These are phyloP conservation scores for Argyrosomus regius DNA, from an alignment of 2,797 vertebrate genomes.

Conservation along the genomic window DNA sequence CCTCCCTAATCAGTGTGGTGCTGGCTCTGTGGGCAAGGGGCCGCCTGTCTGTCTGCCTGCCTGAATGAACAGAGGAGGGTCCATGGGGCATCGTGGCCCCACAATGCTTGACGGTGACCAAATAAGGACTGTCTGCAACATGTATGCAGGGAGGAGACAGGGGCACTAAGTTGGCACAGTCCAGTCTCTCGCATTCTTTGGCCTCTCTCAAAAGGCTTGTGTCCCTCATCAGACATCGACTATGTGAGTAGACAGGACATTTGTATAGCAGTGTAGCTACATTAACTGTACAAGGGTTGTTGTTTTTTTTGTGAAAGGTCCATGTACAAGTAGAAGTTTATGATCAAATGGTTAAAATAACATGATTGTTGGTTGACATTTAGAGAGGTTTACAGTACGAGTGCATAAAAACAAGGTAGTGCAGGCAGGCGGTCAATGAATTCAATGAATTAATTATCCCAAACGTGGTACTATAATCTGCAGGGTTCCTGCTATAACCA, in stretches of 20 bases:
- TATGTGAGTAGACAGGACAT: slow-evolving; percentile 20
- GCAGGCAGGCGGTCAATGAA: background rate
- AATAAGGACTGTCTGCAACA: slow-evolving; percentile 83
- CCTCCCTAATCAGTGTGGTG: slow-evolving; percentile 56
- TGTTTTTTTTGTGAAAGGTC: slow-evolving; percentile 22
- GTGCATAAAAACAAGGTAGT: background rate
- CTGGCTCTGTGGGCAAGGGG: slow-evolving; percentile 62
- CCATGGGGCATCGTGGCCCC: slow-evolving; percentile 60
- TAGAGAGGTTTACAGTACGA: background rate
- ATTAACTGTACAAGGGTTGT: slow-evolving; percentile 1
- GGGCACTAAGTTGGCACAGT: slow-evolving; percentile 78
- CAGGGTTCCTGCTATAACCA: background rate
- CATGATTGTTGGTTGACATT: slow-evolving; percentile 15
- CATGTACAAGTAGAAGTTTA: slow-evolving; percentile 3
- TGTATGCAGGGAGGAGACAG: slow-evolving; percentile 66
- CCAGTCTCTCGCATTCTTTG: slow-evolving; percentile 72
- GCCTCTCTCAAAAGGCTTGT: slow-evolving; percentile 72
- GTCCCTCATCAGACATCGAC: slow-evolving; percentile 71
- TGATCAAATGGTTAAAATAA: slow-evolving; percentile 26
- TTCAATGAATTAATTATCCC: slow-evolving; percentile 23
- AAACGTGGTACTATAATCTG: background rate
- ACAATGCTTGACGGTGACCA: slow-evolving; percentile 71
- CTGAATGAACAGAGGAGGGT: slow-evolving; percentile 65
- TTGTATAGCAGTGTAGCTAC: slow-evolving; percentile 32
- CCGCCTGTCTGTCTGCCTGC: slow-evolving; percentile 71